Conservation (phyloP, 2,113 vertebrate genomes). For the Rutilus rutilus region DNA sequence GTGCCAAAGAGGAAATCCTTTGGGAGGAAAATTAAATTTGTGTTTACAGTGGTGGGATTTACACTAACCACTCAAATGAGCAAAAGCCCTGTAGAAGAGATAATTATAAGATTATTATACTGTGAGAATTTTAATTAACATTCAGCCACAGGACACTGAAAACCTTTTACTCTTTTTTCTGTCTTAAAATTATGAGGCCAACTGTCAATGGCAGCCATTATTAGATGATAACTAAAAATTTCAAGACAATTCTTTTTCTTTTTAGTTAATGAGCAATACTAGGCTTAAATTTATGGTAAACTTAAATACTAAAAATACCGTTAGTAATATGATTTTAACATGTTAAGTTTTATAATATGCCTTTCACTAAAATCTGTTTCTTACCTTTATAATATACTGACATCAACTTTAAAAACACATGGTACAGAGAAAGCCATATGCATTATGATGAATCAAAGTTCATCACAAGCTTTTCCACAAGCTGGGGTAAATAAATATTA, state of each 20-base stretch:
- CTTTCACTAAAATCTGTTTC: too few species aligned
- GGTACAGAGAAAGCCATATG: too few species aligned
- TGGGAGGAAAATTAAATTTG: constrained; percentile 37
- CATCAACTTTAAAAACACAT: too few species aligned
- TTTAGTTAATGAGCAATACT: not conserved
- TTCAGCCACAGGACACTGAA: constrained; percentile 25
- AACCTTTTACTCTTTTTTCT: constrained; percentile 15
- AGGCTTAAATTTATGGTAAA: not conserved
- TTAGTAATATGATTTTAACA: too few species aligned
- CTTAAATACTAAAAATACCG: too few species aligned
- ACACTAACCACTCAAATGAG: constrained; percentile 35
- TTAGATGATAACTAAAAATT: not conserved
- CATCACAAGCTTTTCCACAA: too few species aligned
- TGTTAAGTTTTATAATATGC: too few species aligned
- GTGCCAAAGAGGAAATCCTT: constrained; percentile 46
- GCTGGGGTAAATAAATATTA: too few species aligned
- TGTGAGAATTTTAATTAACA: constrained; percentile 38
- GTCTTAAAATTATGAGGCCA: constrained; percentile 1
- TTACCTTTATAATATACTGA: too few species aligned
- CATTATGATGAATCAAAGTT: too few species aligned
- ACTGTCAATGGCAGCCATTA: not conserved
- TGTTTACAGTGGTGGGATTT: constrained; percentile 45
- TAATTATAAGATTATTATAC: constrained; percentile 42
- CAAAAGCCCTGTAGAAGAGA: constrained; percentile 29
- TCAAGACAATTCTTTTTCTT: not conserved